phyloP scores from a whole-genome alignment of 1,140 invertebrate genomes.

The Platyura marginata region DNA sequence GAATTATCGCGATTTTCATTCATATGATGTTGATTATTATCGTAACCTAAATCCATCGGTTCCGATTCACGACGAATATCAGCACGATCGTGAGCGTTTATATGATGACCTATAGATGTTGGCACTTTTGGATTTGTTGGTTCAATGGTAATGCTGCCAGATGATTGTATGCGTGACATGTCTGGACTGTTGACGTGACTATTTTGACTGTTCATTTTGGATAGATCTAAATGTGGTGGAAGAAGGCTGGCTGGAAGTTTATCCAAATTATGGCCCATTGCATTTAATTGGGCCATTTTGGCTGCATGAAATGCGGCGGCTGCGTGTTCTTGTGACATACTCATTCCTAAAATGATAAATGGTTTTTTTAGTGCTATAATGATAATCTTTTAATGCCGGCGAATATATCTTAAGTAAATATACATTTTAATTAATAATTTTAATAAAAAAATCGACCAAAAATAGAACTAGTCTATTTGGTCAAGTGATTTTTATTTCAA shows the following conservation, averaged over 20 bases:
- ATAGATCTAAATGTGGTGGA: constrained; percentile 19
- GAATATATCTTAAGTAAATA: no score
- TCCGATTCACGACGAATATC: constrained; percentile 16
- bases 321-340: constrained; percentile 31
- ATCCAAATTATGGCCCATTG: constrained; percentile 40
- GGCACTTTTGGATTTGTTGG: neutral
- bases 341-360: constrained; percentile 20
- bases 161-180: constrained; percentile 1
- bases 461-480: no score
- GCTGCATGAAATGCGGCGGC: constrained; percentile 39
- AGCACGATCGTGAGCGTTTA: constrained; percentile 3
- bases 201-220: constrained; percentile 11
- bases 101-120: neutral
- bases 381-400: no score
- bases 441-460: neutral
- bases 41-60: constrained; percentile 18
- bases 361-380: no score
- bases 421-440: no score
- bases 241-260: constrained; percentile 16
- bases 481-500: no score
- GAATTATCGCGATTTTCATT: constrained; percentile 12
- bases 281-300: constrained; percentile 50
- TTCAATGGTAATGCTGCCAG: constrained; percentile 1
- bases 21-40: constrained; percentile 10
- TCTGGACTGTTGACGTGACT: neutral